These are phyloP conservation scores for Drosophila histrio DNA, from an alignment of 2,888 invertebrate species.

Conservation along the genomic window DNA sequence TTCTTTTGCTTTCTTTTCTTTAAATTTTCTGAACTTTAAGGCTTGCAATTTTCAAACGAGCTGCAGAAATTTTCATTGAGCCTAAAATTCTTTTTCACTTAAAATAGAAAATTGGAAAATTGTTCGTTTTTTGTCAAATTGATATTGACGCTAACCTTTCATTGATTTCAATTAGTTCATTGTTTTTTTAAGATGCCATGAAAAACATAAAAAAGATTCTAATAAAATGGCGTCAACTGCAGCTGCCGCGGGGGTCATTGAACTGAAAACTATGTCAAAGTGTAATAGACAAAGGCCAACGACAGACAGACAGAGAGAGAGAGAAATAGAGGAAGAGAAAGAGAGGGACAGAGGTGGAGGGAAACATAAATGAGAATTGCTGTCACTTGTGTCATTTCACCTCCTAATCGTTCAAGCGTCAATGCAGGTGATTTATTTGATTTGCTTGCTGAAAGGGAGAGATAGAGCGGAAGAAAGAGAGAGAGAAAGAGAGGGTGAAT, in stretches of 20 bases:
- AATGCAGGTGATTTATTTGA: conserved; percentile 52
- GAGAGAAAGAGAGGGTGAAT: background rate
- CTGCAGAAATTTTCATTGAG: background rate
- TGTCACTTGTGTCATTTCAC: conserved; percentile 45
- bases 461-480: background rate
- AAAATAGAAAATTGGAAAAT: background rate
- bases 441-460: conserved; percentile 12
- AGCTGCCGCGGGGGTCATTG: conserved; percentile 24
- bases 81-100: background rate
- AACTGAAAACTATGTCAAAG: conserved; percentile 33
- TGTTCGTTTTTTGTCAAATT: conserved; percentile 2
- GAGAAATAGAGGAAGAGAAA: background rate
- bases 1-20: background rate
- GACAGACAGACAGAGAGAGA: background rate
- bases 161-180: conserved; percentile 28
- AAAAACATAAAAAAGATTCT: conserved; percentile 12
- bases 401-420: conserved; percentile 51
- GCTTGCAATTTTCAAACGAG: background rate
- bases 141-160: conserved; percentile 1
- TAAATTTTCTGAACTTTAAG: background rate
- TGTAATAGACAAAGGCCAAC: background rate
- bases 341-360: background rate
- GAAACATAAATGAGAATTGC: conserved; percentile 38
- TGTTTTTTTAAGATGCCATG: conserved; percentile 3
- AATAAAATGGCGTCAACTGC: conserved; percentile 19